Evolutionary conservation across 92 coral and sea anemone genomes (phyloP).

Genomic region (Paramuricea clavata): DNA sequence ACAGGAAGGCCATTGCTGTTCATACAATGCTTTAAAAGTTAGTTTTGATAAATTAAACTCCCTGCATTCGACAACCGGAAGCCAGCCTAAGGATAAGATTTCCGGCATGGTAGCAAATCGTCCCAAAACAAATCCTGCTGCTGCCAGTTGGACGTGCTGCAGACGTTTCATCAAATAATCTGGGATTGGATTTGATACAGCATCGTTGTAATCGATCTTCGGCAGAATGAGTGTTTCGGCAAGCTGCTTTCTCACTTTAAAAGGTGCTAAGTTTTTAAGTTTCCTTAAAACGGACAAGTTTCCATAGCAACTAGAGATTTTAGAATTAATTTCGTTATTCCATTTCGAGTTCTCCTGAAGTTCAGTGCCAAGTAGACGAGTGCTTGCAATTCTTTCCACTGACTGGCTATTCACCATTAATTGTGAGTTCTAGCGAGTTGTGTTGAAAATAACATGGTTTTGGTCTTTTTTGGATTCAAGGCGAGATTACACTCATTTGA

Average conservation of each 20-base stretch:
- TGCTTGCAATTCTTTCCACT: not conserved
- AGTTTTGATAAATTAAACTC: conserved; percentile 13
- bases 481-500: conserved; percentile 41
- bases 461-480: conserved; percentile 45
- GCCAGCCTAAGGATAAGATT: conserved; percentile 40
- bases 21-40: conserved; percentile 31
- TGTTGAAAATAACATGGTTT: conserved; percentile 28
- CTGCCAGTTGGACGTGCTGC: conserved; percentile 54
- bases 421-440: not conserved
- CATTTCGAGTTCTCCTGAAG: too few relatives aligned
- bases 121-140: conserved; percentile 48
- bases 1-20: conserved; percentile 26
- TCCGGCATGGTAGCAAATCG: conserved; percentile 27
- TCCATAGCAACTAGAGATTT: too few relatives aligned
- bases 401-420: too few relatives aligned
- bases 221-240: too few relatives aligned
- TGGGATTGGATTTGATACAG: conserved; percentile 41
- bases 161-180: conserved; percentile 42
- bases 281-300: too few relatives aligned
- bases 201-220: too few relatives aligned
- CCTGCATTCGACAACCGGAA: conserved; percentile 35
- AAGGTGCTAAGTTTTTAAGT: too few relatives aligned
- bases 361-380: too few relatives aligned
- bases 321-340: too few relatives aligned
- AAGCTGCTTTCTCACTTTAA: too few relatives aligned